Evolutionary conservation across 1,140 invertebrate genomes (phyloP).

Genomic region (Bombus superbus): DNA sequence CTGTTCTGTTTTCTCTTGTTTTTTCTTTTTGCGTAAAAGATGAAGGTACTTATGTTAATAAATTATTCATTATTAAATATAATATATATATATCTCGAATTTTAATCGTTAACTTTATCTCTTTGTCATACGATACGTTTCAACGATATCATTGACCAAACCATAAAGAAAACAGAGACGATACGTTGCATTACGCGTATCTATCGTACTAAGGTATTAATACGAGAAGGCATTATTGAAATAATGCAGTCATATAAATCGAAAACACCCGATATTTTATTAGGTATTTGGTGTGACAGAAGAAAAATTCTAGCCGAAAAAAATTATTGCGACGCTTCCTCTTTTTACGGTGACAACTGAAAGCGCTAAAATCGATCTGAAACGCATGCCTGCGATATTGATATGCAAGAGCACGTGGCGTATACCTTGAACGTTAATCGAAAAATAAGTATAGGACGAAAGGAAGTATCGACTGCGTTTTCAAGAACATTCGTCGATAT

Average conservation of each 20-base stretch:
- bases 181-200: background rate
- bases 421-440: conserved; percentile 5
- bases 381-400: background rate
- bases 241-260: background rate
- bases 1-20: background rate
- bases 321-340: background rate
- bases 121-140: background rate
- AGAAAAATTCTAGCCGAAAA: background rate
- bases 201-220: background rate
- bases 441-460: background rate
- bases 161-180: conserved; percentile 23
- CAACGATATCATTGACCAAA: conserved; percentile 41
- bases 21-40: too few relatives aligned
- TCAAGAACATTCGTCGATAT: conserved; percentile 37
- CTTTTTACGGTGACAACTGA: background rate
- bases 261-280: background rate
- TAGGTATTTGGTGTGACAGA: background rate
- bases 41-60: too few relatives aligned
- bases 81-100: background rate
- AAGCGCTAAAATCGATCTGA: background rate
- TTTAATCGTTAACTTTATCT: conserved; percentile 49
- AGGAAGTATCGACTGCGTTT: conserved; percentile 11
- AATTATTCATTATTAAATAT: too few relatives aligned
- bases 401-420: background rate
- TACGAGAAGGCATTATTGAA: too few relatives aligned